A percentile compares a stretch with the other conserved stretches of the same genome.
Conservation (phyloP, 2,113 vertebrate species). For the Anarhynchus alexandrinus region DNA sequence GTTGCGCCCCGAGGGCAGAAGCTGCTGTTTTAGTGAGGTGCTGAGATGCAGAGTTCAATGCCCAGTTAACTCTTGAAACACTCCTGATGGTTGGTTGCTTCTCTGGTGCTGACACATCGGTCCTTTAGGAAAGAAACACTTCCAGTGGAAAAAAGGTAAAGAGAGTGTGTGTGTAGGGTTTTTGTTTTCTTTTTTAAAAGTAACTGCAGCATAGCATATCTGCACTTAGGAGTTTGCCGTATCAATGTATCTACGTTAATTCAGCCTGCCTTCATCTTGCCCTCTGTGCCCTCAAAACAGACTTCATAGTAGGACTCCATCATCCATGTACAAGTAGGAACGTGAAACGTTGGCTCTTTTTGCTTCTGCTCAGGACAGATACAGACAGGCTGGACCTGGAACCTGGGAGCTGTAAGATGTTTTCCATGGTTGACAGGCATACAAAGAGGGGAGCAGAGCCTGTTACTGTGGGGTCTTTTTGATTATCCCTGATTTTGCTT, state of each 20-base stretch:
- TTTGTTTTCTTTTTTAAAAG: not conserved
- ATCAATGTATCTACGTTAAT: fast-evolving
- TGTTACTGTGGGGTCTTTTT: not conserved
- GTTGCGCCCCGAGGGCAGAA: fast-evolving
- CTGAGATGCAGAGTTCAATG: not conserved
- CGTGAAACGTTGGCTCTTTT: not conserved
- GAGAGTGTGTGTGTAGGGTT: not conserved
- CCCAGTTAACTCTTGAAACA: not conserved
- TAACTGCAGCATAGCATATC: not conserved
- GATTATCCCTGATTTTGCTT: not conserved
- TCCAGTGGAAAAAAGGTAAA: not conserved
- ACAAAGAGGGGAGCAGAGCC: not conserved
- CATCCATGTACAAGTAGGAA: not conserved
- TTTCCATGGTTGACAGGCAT: not conserved
- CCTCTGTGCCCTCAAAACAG: not conserved
- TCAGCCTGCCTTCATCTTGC: not conserved
- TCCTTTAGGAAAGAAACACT: not conserved
- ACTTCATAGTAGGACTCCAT: not conserved
- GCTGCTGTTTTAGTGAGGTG: not conserved
- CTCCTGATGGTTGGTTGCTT: not conserved
- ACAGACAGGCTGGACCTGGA: not conserved
- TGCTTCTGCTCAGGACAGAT: not conserved
- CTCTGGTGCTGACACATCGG: not conserved
- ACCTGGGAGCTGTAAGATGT: not conserved
- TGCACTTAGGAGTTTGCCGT: not conserved